phyloP scores from a whole-genome alignment of 2,113 vertebrate genomes.

The Pollachius pollachius region DNA sequence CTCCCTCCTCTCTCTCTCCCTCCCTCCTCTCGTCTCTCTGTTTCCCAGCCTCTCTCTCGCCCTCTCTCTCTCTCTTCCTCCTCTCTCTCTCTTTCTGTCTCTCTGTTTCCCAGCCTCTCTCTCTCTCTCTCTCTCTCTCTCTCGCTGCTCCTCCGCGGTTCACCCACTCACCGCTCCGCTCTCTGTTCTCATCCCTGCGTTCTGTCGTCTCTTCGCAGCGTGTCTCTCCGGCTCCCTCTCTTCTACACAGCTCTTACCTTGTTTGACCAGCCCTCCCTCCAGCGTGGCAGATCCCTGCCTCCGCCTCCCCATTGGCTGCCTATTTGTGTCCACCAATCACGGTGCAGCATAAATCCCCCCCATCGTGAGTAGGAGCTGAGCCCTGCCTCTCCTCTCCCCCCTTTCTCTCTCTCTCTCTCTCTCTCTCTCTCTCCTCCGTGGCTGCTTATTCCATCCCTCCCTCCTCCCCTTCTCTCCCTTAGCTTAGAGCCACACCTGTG shows the following conservation, averaged over 20 bases:
- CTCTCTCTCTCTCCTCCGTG: slow-evolving; percentile 2
- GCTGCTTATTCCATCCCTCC: slow-evolving; percentile 22
- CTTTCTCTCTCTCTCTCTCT: slow-evolving; percentile 38
- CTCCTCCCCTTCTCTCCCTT: slow-evolving; percentile 61
- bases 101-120: not conserved
- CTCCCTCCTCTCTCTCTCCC: too few species aligned
- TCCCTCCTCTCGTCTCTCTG: slow-evolving; percentile 30
- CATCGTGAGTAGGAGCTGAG: slow-evolving; percentile 53
- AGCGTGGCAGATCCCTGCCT: slow-evolving; percentile 61
- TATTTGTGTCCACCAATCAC: slow-evolving; percentile 76
- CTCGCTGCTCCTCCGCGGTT: slow-evolving; percentile 38
- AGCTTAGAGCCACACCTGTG: slow-evolving; percentile 27
- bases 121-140: not conserved
- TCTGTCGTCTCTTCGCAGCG: slow-evolving; percentile 29
- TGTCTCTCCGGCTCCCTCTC: slow-evolving; percentile 63
- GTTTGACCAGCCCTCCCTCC: slow-evolving; percentile 52
- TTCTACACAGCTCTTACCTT: slow-evolving; percentile 62
- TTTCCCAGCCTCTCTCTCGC: slow-evolving; percentile 47
- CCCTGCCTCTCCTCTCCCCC: slow-evolving; percentile 18
- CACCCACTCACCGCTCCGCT: slow-evolving; percentile 20
- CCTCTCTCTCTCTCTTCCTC: slow-evolving; percentile 16
- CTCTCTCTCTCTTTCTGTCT: too few species aligned
- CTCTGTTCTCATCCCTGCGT: slow-evolving; percentile 25
- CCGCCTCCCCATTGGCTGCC: slow-evolving; percentile 62
- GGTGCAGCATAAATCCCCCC: slow-evolving; percentile 23